Evolutionary conservation across 2,797 vertebrate species (phyloP), one percentile per base, ranked within the genome.

Genomic region (Ptychobarbus kaznakovi): DNA sequence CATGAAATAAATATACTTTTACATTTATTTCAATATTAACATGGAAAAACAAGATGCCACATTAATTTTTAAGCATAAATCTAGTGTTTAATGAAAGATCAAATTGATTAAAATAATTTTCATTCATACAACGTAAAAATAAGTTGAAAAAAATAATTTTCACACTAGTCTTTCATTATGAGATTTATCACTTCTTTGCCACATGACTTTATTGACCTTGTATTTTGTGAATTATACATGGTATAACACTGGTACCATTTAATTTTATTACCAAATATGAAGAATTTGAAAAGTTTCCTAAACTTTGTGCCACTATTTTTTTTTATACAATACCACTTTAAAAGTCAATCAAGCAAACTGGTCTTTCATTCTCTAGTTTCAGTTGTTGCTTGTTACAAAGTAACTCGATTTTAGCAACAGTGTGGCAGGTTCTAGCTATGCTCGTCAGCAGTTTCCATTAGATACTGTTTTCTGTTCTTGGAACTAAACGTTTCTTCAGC

Each of bases 361-460:
- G 7, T 75, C 38, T 51, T 76, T 66, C 16, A 51, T 68, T 53
- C 46, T 40, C 25, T 25, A 44, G n/a, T 28, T 78, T 77, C 22
- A 58, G 22, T 63, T 77, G 35, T 77, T 44, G 53, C 53, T 40
- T 40, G 4, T 65, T 35, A 83, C 15, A 63, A 25, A 25, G 42
- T 65, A 35, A 75, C 42, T 35, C 53, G 22, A 53, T 11, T 12
- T 83, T 63, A 82, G 53, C 28, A n/a, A n/a, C 25, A 76, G 32
- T 15, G 15, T 35, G 0, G 28, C 15, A 51, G 38, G 16, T 35
- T 73, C 28, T 35, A 46, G 13, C n/a, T 16, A 38, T 20, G 25
- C 42, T 18, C 51, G 68, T 81, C 40, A 66, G 72, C 28, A 40
- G 44, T 66, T 83, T 65, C 28, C 72, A 66, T 51, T 51, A 63